Percentiles rank a stretch among this genome's conserved stretches.
phyloP scores from a whole-genome alignment of 1,140 invertebrate species.

The Lepidotrigona ventralis region DNA sequence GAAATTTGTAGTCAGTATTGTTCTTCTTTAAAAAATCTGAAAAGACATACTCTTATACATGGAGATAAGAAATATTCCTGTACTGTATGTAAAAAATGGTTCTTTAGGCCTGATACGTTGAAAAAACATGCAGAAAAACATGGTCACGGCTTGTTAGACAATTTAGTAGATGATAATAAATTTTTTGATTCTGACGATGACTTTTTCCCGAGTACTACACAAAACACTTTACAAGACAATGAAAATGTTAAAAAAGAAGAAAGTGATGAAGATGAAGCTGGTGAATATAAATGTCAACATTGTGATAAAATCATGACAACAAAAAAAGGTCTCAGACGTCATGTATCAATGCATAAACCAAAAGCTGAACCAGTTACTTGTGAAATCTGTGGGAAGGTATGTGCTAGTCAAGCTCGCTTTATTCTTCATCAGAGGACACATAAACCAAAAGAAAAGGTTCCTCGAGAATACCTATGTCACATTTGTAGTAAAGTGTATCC shows the following conservation, averaged over 20 bases:
- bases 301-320: constrained; percentile 77
- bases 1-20: constrained; percentile 76
- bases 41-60: constrained; percentile 74
- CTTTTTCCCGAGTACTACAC: constrained; percentile 57
- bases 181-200: constrained; percentile 70
- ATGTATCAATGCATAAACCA: constrained; percentile 78
- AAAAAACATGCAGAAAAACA: constrained; percentile 77
- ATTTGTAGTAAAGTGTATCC: constrained; percentile 80
- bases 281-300: constrained; percentile 75
- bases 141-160: constrained; percentile 73
- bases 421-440: constrained; percentile 77
- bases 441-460: constrained; percentile 77
- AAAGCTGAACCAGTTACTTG: constrained; percentile 77
- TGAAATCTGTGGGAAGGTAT: constrained; percentile 77
- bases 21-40: constrained; percentile 76
- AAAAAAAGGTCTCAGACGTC: constrained; percentile 76
- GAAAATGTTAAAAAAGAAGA: constrained; percentile 71
- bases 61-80: constrained; percentile 79
- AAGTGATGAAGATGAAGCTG: constrained; percentile 68
- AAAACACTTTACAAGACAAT: constrained; percentile 61
- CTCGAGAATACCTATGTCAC: constrained; percentile 78
- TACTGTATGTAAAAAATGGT: constrained; percentile 78
- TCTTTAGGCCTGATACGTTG: constrained; percentile 76
- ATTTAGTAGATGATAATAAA: constrained; percentile 72
- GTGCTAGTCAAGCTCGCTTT: constrained; percentile 77